Evolutionary conservation across 1,140 invertebrate genomes (phyloP).

Genomic region (Eupeodes corollae): DNA sequence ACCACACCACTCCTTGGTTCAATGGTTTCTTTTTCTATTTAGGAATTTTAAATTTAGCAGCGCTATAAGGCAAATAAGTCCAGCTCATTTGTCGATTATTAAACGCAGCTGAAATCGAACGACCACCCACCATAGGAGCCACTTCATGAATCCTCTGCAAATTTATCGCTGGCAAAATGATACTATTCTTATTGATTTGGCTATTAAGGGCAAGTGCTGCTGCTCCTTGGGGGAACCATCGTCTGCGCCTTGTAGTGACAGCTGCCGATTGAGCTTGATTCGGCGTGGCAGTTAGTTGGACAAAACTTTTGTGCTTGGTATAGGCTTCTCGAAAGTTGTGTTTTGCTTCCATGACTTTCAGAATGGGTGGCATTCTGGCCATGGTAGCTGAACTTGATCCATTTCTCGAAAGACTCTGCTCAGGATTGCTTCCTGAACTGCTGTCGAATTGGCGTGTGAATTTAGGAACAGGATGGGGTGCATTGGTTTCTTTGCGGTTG

Average conservation of each 20-base stretch:
- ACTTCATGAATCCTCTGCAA: constrained; percentile 10
- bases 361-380: constrained; percentile 26
- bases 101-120: constrained; percentile 29
- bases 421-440: too few relatives aligned
- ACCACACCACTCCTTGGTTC: too few relatives aligned
- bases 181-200: constrained; percentile 24
- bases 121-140: constrained; percentile 15
- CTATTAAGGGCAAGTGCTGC: constrained; percentile 9
- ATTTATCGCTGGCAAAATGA: constrained; percentile 27
- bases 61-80: constrained; percentile 34
- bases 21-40: constrained; percentile 15
- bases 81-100: constrained; percentile 24
- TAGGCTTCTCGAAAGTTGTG: constrained; percentile 20
- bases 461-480: not conserved
- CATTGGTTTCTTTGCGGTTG: not conserved
- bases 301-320: constrained; percentile 28
- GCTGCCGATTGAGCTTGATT: constrained; percentile 31
- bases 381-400: not conserved
- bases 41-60: constrained; percentile 34
- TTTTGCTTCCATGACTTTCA: constrained; percentile 28
- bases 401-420: too few relatives aligned
- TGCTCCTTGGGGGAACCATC: not conserved
- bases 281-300: constrained; percentile 24
- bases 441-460: too few relatives aligned
- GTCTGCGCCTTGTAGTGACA: constrained; percentile 7